Evolutionary conservation across 1,140 invertebrate species (phyloP), one percentile per base, ranked within the genome.

Genomic region (Cephus cinctus): DNA sequence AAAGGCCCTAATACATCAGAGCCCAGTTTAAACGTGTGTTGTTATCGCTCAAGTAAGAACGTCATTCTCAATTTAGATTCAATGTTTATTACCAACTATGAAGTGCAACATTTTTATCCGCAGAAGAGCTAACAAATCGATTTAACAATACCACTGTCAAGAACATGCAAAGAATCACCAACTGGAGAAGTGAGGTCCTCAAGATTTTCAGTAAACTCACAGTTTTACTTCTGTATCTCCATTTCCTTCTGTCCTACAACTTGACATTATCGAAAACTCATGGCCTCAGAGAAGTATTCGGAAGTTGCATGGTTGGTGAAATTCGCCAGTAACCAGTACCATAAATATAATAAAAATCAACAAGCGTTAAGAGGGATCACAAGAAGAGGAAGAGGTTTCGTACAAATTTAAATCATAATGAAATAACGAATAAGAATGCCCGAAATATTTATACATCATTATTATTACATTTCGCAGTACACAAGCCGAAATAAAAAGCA

Each of bases 191-290:
- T n/a, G n/a, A n/a, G n/a, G n/a, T n/a, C n/a, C n/a, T n/a, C n/a
- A n/a, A n/a, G n/a, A n/a, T n/a, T n/a, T n/a, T 56, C 43, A 48
- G 57, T 41, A 56, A 45, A 56, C 43, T 56, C 5, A 56, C 47
- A 9, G 45, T 56, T 27, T 42, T 59, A 18, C 44, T 56, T 14
- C 38, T 59, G 19, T 59, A 59, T 39, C 46, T 59, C 5, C 57
- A 59, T 23, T 56, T 59, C 48, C 32, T 59, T 6, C 36, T 56
- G 9, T 56, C 50, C 16, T 59, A 56, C 25, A 56, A 51, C 30
- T 32, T 59, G 1, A 50, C 57, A 14, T 56, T 54, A 19, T 41
- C 42, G 6, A 56, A 47, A 34, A 59, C 34, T 12, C 34, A 50
- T 19, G 35, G 38, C 21, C 54, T 47, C 34, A 8, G 14, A 4